phyloP scores from a whole-genome alignment of 2,797 vertebrate species.

The Pelodytes ibericus region DNA sequence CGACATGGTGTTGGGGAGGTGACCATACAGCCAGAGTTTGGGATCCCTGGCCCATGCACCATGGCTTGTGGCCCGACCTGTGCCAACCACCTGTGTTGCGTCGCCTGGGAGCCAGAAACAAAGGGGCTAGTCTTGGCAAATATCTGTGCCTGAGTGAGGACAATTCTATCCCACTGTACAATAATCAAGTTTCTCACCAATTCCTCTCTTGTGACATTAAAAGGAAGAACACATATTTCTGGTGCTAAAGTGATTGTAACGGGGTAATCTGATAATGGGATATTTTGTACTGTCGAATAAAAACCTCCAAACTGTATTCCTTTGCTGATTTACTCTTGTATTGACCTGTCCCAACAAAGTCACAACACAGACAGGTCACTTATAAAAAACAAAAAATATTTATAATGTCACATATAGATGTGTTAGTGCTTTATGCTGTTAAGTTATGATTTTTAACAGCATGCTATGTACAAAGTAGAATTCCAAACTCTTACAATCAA shows the following conservation, averaged over 20 bases:
- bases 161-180: too few species aligned
- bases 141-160: neutral
- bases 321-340: too few species aligned
- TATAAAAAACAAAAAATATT: neutral
- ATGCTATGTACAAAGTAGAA: neutral
- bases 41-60: conserved; percentile 44
- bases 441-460: neutral
- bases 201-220: too few species aligned
- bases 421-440: neutral
- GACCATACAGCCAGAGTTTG: conserved; percentile 59
- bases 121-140: conserved; percentile 52
- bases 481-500: neutral
- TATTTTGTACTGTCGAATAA: too few species aligned
- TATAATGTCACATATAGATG: neutral
- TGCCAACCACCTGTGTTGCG: conserved; percentile 48
- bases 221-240: too few species aligned
- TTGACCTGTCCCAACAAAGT: too few species aligned
- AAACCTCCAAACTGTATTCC: too few species aligned
- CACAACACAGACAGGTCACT: too few species aligned
- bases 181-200: too few species aligned
- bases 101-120: conserved; percentile 36
- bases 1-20: conserved; percentile 45
- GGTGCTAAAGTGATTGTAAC: too few species aligned
- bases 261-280: too few species aligned
- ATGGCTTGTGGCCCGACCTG: conserved; percentile 40